Conservation (phyloP, 2,888 invertebrate species). For the Pyrrhia umbra region DNA sequence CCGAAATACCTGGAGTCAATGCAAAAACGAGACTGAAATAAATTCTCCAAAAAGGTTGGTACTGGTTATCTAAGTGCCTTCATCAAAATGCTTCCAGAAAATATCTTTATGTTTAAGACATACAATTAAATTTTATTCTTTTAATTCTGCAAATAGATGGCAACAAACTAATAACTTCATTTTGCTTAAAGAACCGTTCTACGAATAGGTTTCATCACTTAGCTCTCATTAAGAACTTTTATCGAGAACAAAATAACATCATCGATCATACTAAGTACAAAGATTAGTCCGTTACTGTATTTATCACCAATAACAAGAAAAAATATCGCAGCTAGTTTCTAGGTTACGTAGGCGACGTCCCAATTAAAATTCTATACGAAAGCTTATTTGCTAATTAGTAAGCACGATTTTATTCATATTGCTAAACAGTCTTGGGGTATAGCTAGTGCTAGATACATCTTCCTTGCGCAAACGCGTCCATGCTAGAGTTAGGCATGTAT, state of each 20-base stretch:
- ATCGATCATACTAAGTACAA: conserved; percentile 35
- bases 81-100: too few species aligned
- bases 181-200: not conserved
- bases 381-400: conserved; percentile 60
- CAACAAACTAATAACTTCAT: not conserved
- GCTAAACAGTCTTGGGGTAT: conserved; percentile 71
- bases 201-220: conserved; percentile 30
- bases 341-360: conserved; percentile 54
- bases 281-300: conserved; percentile 48
- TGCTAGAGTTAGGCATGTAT: conserved; percentile 60
- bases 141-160: not conserved
- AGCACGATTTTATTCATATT: conserved; percentile 66
- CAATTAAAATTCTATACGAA: conserved; percentile 59
- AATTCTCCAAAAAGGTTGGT: not conserved
- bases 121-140: too few species aligned
- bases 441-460: conserved; percentile 73
- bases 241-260: conserved; percentile 19
- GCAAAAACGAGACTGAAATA: conserved; percentile 20
- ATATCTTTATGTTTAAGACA: too few species aligned
- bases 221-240: conserved; percentile 31
- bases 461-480: conserved; percentile 76
- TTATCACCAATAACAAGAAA: conserved; percentile 51
- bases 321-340: conserved; percentile 50
- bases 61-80: not conserved
- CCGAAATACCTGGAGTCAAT: conserved; percentile 53